Evolutionary conservation across 2,888 invertebrate species (phyloP).

Genomic region (Shargacucullia verbasci): DNA sequence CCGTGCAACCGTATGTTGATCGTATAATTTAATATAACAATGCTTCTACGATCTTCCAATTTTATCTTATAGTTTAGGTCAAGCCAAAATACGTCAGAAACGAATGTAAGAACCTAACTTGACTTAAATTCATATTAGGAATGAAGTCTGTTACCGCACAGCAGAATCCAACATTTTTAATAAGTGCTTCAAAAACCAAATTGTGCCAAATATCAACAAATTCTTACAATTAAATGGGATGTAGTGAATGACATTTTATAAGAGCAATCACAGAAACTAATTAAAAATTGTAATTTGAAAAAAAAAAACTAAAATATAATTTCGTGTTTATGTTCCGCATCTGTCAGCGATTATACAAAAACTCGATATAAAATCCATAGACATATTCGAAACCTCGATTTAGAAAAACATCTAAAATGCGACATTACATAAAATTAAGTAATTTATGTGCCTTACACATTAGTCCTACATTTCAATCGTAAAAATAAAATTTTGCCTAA

Average conservation of each 20-base stretch:
- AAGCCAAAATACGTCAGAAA: conserved; percentile 40
- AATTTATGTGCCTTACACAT: conserved; percentile 64
- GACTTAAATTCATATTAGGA: conserved; percentile 40
- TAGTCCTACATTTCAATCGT: conserved; percentile 48
- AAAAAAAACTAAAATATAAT: conserved; percentile 21
- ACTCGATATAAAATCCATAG: conserved; percentile 37
- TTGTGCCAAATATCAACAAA: conserved; percentile 45
- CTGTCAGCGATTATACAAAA: conserved; percentile 23
- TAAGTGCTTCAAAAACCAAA: conserved; percentile 34
- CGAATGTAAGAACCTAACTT: conserved; percentile 27
- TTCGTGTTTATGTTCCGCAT: conserved; percentile 17
- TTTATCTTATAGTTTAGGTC: conserved; percentile 27
- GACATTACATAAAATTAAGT: conserved; percentile 66
- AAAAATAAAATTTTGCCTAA: conserved; percentile 55
- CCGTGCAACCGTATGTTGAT: conserved; percentile 34
- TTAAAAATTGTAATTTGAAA: conserved; percentile 3
- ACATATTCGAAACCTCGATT: conserved; percentile 45
- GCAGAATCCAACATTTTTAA: conserved; percentile 23
- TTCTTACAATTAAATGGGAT: conserved; percentile 37
- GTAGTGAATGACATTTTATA: conserved; percentile 30
- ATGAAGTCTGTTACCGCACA: conserved; percentile 45
- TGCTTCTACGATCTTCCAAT: conserved; percentile 15
- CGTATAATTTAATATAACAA: conserved; percentile 1
- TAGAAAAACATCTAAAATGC: conserved; percentile 51
- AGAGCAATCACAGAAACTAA: conserved; percentile 31